Base-by-base conservation (phyloP, 2,797 vertebrate genomes). In the Chaetodon trifasciatus region DNA sequence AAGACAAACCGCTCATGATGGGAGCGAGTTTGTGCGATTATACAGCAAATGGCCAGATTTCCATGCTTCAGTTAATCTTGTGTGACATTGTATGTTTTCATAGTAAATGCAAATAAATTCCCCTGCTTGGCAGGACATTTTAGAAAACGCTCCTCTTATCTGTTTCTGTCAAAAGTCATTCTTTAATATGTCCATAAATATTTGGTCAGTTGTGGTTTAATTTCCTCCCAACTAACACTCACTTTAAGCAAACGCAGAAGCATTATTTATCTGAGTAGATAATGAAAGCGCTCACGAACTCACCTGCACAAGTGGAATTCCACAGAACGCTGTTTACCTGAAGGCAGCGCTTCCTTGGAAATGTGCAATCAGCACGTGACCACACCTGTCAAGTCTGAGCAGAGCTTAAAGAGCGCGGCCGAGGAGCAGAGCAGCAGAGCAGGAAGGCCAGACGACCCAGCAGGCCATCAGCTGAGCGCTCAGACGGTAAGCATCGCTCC, bases 71-170 rank as follows among this genome's bases (percentile, higher is more conserved):
- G 82, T 89, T 93, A 87, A 80, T 90, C 88, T 85, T 88, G 91
- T 93, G 93, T 94, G 93, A 89, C 84, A 87, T 88, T 91, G 87
- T 94, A 89, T 89, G 89, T 91, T 92, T 95, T 94, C 91, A 92
- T 94, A 94, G 90, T 88, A 89, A 92, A 93, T 90, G 77, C 90
- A 90, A 94, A 94, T 95, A 94, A 95, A 95, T 85, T 55, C 74
- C 87, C 86, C 87, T 86, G 90, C 75, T 44, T 72, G 61, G 60
- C 82, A 62, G 92, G 90, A 76, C 71, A 46, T 90, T 93, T 92
- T 91, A 91, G 82, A 82, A 86, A 81, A 79, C 19, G n/a, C 13
- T 65, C 10, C 11, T 56, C 23, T 50, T 12, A 50, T 66, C 19
- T 79, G 44, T 12, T 39, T 85, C n/a, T 79, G 40, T 86, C 32